Evolutionary conservation across 2,888 invertebrate species (phyloP), one percentile per base, ranked within the genome.

Genomic region (Oxystoma pomonae): DNA sequence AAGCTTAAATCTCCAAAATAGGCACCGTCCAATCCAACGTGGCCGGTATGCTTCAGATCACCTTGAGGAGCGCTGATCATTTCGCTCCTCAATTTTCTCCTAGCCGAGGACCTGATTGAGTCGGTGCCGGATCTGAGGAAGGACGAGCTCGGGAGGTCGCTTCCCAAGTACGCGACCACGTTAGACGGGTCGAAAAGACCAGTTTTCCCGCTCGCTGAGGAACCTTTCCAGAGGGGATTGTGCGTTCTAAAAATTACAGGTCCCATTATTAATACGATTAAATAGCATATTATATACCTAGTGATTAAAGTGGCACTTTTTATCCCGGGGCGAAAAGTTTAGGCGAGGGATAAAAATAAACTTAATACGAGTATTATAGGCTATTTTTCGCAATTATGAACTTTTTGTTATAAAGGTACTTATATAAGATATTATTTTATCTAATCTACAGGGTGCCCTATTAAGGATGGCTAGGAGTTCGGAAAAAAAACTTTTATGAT

Each of bases 41-140:
- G 99, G 0, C 88, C 79, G 0, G 96, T 98, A 78, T 99, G 99
- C 74, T 96, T 94, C 18, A 98, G 87, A 78, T 98, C 98, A 51
- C 96, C 96, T 78, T 98, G 96, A 0, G 99, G 98, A 65, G 92
- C 90, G 57, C 97, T 96, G 74, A 98, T 99, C 96, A 97, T 95
- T 77, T 92, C 92, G 7, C 93, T 89, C 64, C 91, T 86, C 61
- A 96, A 83, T 70, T 90, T 89, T 60, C 91, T 82, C 75, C 80
- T 71, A 7, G 78, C 73, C 3, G 84, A 83, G 66, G 86, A 88
- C 72, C 89, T 86, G 0, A 87, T 86, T 74, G 88, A 88, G 3
- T 84, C 84, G 1, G 83, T 83, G 58, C 85, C 83, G 17, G 66
- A 55, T 18, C 68, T 59, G 63, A 85, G 83, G 66, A 79, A 78